Evolutionary conservation across 2,113 vertebrate species (phyloP).

Genomic region (Cheirogaleus medius): DNA sequence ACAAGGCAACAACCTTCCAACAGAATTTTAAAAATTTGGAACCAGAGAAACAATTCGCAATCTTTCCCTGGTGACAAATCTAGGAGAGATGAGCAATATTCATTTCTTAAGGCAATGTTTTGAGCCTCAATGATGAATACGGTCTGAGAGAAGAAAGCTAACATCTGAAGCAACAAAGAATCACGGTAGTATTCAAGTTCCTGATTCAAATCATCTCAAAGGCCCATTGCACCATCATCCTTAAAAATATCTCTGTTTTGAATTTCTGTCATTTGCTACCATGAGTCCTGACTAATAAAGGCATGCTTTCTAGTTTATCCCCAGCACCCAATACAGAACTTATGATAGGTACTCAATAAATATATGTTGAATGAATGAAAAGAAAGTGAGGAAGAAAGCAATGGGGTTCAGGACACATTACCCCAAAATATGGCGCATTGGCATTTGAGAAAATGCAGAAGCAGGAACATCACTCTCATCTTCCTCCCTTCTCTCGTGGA

Average conservation of each 20-base stretch:
- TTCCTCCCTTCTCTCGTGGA: background rate
- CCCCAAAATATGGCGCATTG: background rate
- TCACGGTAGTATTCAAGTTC: background rate
- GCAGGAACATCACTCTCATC: background rate
- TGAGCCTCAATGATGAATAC: background rate
- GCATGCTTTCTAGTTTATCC: background rate
- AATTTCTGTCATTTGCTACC: background rate
- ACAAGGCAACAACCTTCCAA: background rate
- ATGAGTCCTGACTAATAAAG: slow-evolving; percentile 23
- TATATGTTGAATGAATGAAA: background rate
- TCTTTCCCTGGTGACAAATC: background rate
- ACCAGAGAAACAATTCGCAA: background rate
- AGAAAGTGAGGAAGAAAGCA: background rate
- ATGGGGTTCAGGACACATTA: background rate
- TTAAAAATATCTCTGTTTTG: background rate
- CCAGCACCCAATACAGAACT: background rate
- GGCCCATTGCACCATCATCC: background rate
- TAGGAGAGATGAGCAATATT: background rate
- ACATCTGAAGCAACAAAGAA: background rate
- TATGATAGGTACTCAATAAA: background rate
- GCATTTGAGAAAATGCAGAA: background rate
- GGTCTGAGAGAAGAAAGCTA: background rate
- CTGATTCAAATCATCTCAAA: background rate
- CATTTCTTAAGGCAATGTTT: background rate
- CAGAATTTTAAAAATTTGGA: background rate